Percentiles rank a stretch among this genome's conserved stretches.
Evolutionary conservation across 2,113 vertebrate genomes (phyloP).

Genomic region (Uria lomvia): DNA sequence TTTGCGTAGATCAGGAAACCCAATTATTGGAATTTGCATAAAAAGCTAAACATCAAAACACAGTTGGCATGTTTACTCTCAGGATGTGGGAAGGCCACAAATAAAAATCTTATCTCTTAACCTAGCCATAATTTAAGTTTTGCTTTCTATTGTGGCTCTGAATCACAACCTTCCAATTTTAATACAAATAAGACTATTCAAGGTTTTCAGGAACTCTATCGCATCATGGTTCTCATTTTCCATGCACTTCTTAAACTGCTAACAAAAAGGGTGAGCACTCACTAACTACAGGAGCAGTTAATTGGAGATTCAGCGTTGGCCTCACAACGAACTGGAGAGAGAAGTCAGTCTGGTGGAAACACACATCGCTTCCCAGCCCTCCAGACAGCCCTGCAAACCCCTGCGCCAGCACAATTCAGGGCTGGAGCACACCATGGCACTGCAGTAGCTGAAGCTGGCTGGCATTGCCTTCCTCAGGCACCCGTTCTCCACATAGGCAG

Average conservation of each 20-base stretch:
- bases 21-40: neutral
- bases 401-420: neutral
- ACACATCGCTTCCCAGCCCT: neutral
- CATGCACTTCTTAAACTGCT: neutral
- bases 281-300: neutral
- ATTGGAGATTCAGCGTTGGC: neutral
- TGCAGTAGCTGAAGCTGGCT: neutral
- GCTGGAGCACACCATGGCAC: neutral
- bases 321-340: neutral
- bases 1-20: neutral
- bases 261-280: neutral
- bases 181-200: neutral
- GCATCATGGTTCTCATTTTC: neutral
- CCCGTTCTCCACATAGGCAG: neutral
- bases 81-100: conserved; percentile 3
- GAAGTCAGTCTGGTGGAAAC: neutral
- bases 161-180: neutral
- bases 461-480: neutral
- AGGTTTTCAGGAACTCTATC: neutral
- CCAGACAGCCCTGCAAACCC: neutral
- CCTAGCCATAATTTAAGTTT: neutral
- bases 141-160: neutral
- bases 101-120: conserved; percentile 17
- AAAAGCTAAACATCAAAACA: conserved; percentile 9
- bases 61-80: neutral